Evolutionary conservation across 1,140 invertebrate genomes (phyloP).

Genomic region (Melitaea cinxia): DNA sequence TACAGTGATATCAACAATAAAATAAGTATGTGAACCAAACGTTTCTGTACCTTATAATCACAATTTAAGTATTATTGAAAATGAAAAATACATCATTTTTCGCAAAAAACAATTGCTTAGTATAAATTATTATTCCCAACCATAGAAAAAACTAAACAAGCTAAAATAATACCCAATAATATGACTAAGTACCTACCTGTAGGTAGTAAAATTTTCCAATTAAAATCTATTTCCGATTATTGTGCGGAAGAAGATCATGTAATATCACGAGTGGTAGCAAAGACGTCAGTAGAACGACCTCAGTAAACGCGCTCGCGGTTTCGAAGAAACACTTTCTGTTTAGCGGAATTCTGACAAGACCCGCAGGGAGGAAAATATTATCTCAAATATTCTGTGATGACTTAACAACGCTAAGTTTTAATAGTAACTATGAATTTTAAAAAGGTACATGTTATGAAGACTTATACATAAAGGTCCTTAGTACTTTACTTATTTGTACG

Average conservation of each 20-base stretch:
- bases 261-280: slow-evolving; percentile 15
- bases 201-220: neutral
- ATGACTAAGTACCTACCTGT: neutral
- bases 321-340: slow-evolving; percentile 72
- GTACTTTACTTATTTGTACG: no score
- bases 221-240: neutral
- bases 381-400: neutral
- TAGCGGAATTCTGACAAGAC: slow-evolving; percentile 45
- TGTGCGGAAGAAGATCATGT: slow-evolving; percentile 8
- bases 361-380: slow-evolving; percentile 44
- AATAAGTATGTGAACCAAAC: no score
- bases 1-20: no score
- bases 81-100: no score
- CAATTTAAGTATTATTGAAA: no score
- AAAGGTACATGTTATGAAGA: no score
- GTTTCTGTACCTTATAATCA: no score
- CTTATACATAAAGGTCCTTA: no score
- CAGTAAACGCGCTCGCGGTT: slow-evolving; percentile 33
- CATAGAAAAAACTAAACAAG: neutral
- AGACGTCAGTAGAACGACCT: neutral
- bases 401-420: neutral
- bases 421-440: neutral
- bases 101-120: neutral
- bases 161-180: neutral
- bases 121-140: neutral